Evolutionary conservation across 2,888 invertebrate genomes (phyloP).

Genomic region (Drosophila leonis): DNA sequence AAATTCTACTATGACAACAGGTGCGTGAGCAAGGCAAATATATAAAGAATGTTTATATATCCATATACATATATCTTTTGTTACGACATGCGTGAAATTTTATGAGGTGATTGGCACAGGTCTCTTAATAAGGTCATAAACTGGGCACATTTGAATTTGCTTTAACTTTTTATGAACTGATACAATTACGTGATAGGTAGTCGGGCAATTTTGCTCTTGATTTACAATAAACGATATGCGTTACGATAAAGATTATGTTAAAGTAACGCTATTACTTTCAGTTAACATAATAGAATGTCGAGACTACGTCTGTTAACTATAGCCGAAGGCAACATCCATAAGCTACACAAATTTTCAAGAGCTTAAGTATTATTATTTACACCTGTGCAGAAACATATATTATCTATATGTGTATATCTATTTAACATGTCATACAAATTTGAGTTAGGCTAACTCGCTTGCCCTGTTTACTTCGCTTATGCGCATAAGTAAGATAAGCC

Average conservation of each 20-base stretch:
- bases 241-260: conserved; percentile 6
- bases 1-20: conserved; percentile 95
- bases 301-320: background rate
- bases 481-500: conserved; percentile 13
- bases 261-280: background rate
- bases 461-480: background rate
- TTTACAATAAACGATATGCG: conserved; percentile 1
- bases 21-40: conserved; percentile 85
- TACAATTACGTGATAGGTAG: conserved; percentile 17
- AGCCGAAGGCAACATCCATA: background rate
- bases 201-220: background rate
- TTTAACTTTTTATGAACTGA: conserved; percentile 25
- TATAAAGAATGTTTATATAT: background rate
- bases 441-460: background rate
- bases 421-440: conserved; percentile 17
- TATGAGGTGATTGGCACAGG: conserved; percentile 7
- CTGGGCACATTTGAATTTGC: conserved; percentile 6
- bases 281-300: background rate
- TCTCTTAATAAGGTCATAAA: conserved; percentile 16
- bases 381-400: background rate
- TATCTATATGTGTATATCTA: background rate
- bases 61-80: background rate
- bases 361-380: too few species aligned
- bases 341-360: background rate
- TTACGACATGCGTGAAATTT: conserved; percentile 5